These are phyloP conservation scores for Dermolepida albohirtum DNA, from an alignment of 2,888 invertebrate genomes.

Conservation along the genomic window DNA sequence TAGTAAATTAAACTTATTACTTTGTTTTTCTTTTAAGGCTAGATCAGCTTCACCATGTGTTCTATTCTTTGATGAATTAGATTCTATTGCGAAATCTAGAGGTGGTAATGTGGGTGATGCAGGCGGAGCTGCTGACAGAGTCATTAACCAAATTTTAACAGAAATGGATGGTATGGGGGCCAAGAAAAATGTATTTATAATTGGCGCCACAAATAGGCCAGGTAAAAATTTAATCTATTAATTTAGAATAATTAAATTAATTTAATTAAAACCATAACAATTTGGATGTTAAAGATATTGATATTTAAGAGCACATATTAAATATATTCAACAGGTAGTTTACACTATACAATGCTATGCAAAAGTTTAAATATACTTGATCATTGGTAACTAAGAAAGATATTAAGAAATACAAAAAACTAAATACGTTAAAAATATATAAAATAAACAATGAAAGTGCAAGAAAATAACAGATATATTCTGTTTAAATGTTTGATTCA, in stretches of 20 bases:
- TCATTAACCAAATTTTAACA: conserved; percentile 99
- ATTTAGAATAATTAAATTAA: not conserved
- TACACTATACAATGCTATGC: no score
- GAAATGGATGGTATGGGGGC: conserved; percentile 99
- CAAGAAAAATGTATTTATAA: conserved; percentile 99
- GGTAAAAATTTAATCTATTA: conserved; percentile 57
- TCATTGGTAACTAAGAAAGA: no score
- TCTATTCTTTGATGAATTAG: conserved; percentile 98
- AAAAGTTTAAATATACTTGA: no score
- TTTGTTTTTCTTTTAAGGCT: conserved; percentile 71
- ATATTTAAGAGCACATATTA: no score
- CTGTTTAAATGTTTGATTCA: no score
- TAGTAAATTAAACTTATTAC: not conserved
- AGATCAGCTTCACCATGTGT: conserved; percentile 99
- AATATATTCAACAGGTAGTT: no score
- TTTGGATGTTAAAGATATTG: no score
- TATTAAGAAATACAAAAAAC: no score
- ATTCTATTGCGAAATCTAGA: conserved; percentile 99
- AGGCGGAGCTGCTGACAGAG: conserved; percentile 98
- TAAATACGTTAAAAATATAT: no score
- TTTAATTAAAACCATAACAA: no score
- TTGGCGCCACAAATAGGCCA: conserved; percentile 93
- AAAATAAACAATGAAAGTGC: no score
- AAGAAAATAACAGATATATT: no score
- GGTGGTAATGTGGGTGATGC: conserved; percentile 98